Conservation (phyloP, 2,797 vertebrate species). For the Chelmon rostratus region DNA sequence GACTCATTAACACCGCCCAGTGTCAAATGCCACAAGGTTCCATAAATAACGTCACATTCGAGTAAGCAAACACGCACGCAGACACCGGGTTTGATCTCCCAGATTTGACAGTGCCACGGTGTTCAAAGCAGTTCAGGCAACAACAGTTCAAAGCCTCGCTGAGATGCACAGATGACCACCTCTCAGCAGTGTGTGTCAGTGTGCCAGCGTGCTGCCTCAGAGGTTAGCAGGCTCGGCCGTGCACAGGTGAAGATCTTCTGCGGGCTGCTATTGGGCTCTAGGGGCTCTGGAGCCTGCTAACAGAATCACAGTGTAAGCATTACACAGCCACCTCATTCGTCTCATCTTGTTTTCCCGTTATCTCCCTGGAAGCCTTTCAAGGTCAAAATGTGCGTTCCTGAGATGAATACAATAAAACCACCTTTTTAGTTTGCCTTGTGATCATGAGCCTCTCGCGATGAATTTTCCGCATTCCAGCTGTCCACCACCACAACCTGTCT, state of each 20-base stretch:
- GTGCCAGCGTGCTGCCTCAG: conserved; percentile 21
- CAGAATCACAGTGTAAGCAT: conserved; percentile 30
- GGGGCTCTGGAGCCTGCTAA: conserved; percentile 19
- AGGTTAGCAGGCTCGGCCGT: conserved; percentile 24
- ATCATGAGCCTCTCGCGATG: conserved; percentile 21
- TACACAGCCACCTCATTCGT: conserved; percentile 31
- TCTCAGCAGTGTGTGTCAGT: conserved; percentile 21
- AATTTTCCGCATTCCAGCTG: conserved; percentile 27
- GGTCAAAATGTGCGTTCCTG: conserved; percentile 43
- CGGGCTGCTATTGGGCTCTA: conserved; percentile 29
- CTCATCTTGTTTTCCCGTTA: conserved; percentile 36
- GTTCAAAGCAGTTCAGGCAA: conserved; percentile 60
- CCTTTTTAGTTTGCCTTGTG: conserved; percentile 19
- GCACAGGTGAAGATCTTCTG: conserved; percentile 16
- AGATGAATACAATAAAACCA: conserved; percentile 36
- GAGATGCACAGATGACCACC: conserved; percentile 52
- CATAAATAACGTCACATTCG: conserved; percentile 53
- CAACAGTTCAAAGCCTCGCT: conserved; percentile 52
- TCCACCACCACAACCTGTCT: neutral
- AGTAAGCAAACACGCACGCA: conserved; percentile 38
- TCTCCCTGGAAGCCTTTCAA: conserved; percentile 20
- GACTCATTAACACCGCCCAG: conserved; percentile 72
- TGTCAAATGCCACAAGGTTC: conserved; percentile 59
- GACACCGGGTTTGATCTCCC: conserved; percentile 58
- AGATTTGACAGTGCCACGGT: conserved; percentile 46